A percentile compares a stretch with the other conserved stretches of the same genome.
phyloP scores from a whole-genome alignment of 2,113 vertebrate genomes.

The Otolemur garnettii region DNA sequence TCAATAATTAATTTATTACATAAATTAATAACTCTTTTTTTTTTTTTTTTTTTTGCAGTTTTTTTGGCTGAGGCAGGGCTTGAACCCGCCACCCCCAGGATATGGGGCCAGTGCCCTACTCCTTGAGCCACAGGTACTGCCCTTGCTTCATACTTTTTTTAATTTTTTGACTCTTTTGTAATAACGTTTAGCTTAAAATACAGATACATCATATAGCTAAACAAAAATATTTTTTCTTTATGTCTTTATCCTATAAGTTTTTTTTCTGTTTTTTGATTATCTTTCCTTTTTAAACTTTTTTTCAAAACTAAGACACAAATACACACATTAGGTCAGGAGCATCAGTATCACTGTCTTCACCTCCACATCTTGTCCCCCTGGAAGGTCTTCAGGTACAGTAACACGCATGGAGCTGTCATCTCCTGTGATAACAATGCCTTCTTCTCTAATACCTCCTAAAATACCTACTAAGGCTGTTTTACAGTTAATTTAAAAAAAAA shows the following conservation, averaged over 20 bases:
- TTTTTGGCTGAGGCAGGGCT: too few species aligned
- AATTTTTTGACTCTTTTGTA: not conserved
- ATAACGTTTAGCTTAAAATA: not conserved
- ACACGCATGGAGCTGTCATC: not conserved
- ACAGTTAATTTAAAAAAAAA: not conserved
- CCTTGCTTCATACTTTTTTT: not conserved
- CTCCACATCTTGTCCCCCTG: not conserved
- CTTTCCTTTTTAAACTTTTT: not conserved
- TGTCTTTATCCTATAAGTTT: not conserved
- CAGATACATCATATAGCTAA: not conserved
- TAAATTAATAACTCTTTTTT: not conserved
- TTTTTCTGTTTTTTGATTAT: not conserved
- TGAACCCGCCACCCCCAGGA: too few species aligned
- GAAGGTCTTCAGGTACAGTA: not conserved
- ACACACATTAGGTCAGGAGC: not conserved
- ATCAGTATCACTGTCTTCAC: not conserved
- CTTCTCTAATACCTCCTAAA: not conserved
- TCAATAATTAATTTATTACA: not conserved
- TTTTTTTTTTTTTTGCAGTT: too few species aligned
- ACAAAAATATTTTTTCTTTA: not conserved
- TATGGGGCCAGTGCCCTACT: too few species aligned
- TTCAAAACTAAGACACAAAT: not conserved
- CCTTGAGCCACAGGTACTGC: too few species aligned
- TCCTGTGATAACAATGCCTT: not conserved
- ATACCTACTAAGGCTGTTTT: not conserved